Conservation (phyloP, 2,888 invertebrate genomes). For the Mycalesis mineus region DNA sequence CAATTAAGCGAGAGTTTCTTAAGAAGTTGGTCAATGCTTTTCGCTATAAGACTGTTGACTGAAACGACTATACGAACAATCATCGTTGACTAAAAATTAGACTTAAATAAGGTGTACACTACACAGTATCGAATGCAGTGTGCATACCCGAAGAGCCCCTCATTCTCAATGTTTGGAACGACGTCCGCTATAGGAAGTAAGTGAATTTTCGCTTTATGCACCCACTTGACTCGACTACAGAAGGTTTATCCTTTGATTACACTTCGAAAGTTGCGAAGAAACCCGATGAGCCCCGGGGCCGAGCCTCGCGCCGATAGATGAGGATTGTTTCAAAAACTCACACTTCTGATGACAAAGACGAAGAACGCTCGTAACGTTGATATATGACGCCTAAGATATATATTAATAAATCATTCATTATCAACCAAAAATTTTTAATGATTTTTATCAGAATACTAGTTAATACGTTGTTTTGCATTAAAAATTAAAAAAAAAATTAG, state of each 20-base stretch:
- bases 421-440: no score
- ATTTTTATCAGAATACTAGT: no score
- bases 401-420: no score
- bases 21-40: no score
- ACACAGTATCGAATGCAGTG: constrained; percentile 30
- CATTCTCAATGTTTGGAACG: constrained; percentile 61
- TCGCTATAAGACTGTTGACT: no score
- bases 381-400: background rate
- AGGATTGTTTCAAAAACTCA: constrained; percentile 52
- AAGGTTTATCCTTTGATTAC: constrained; percentile 69
- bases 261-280: constrained; percentile 46
- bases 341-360: constrained; percentile 34
- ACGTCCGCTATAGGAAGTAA: constrained; percentile 61
- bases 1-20: no score
- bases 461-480: no score
- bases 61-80: no score
- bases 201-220: constrained; percentile 71
- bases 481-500: no score
- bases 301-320: constrained; percentile 45
- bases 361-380: background rate
- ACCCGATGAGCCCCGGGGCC: constrained; percentile 42
- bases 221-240: constrained; percentile 60
- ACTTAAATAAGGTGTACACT: no score
- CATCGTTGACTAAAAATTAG: no score
- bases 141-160: constrained; percentile 33